Conservation (phyloP, 2,797 vertebrate species). For the Chanos chanos region DNA sequence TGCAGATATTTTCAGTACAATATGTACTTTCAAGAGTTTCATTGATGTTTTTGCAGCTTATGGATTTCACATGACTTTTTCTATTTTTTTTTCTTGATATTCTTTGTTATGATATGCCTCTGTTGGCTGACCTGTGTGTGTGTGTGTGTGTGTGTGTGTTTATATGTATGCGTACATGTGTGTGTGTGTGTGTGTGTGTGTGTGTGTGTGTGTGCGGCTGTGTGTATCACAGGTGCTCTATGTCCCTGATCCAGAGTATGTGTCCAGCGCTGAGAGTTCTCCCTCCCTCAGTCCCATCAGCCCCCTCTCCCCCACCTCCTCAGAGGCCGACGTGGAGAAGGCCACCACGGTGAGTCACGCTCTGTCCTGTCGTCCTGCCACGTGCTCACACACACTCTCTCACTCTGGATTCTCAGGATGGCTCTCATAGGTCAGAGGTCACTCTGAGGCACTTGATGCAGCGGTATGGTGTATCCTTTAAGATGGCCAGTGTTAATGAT, state of each 20-base stretch:
- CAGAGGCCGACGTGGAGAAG: slow-evolving; percentile 80
- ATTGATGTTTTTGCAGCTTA: too few species aligned
- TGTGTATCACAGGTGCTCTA: slow-evolving; percentile 73
- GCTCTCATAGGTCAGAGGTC: too few species aligned
- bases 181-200: neutral
- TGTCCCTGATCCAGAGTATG: slow-evolving; percentile 80
- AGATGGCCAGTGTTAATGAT: neutral
- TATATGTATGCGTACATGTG: too few species aligned
- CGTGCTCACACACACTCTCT: too few species aligned
- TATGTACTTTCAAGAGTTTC: too few species aligned
- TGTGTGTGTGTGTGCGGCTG: neutral
- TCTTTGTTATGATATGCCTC: too few species aligned
- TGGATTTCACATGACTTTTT: too few species aligned
- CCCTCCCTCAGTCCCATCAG: slow-evolving; percentile 79
- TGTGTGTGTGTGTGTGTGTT: neutral
- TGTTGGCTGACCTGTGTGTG: neutral
- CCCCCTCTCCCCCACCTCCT: slow-evolving; percentile 79
- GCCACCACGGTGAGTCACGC: slow-evolving; percentile 42
- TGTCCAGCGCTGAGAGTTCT: slow-evolving; percentile 82
- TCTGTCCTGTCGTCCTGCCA: too few species aligned
- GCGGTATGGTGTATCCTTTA: too few species aligned
- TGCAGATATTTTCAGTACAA: too few species aligned
- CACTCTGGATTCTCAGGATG: neutral
- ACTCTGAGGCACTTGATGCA: too few species aligned
- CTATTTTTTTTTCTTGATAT: too few species aligned